Base-by-base conservation (phyloP, 1,140 invertebrate genomes). In the Eumeta japonica region DNA sequence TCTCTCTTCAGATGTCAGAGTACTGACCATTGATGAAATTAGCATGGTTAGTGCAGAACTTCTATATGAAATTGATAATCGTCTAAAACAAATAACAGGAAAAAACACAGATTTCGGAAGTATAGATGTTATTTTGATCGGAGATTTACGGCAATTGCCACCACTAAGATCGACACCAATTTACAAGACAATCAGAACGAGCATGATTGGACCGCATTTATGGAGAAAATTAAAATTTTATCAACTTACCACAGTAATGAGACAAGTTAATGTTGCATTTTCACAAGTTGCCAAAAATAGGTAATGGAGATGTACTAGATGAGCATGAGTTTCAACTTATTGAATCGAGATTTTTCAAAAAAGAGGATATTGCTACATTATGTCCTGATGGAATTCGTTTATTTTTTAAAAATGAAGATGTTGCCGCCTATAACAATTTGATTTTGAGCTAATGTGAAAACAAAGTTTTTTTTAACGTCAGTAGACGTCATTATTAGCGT, bases 211-310 rank as follows among this genome's bases (percentile, higher is more conserved):
- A 24, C 36, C 32, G 14, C 16, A 17, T 19, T 42, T 51, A n/a
- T 55, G 51, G 52, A 10, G 40, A 35, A 27, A 27, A 29, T 34
- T 55, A 3, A 45, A 50, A 32, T 53, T 47, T 40, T 54, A 47
- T 45, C 28, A 50, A 37, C n/a, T n/a, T n/a, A n/a, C n/a, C n/a
- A n/a, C n/a, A n/a, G n/a, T 54, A 1, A 51, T 58, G 50, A 10
- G 50, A 19, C 50, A 58, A 43, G 31, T 28, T 19, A 35, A 48
- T 50, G 40, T 19, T 10, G n/a, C 10, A 14, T 61, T n/a, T 33
- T 48, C 54, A 13, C 9, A 32, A 7, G 15, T 56, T 14, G 30
- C 57, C 54, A 12, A 58, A 55, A 52, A 46, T 58, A 29, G 52
- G 58, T 3, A 52, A 55, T 45, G 52, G 51, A 7, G 16, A 14